A percentile compares a stretch with the other conserved stretches of the same genome.
Conservation (phyloP, 2,888 invertebrate species). For the Scelioninae gen. 2 region DNA sequence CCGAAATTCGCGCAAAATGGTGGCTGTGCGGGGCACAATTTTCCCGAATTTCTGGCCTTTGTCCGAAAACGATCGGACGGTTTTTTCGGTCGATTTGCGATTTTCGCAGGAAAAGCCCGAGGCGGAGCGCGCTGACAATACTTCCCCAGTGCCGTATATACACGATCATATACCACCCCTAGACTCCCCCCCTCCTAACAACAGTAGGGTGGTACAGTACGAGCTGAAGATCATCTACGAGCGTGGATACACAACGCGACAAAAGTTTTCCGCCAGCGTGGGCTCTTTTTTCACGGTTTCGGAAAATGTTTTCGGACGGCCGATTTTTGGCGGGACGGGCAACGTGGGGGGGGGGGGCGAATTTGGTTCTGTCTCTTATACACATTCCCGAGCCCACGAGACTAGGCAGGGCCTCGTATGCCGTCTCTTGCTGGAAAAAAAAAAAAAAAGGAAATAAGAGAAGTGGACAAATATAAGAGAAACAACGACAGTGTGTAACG, state of each 20-base stretch:
- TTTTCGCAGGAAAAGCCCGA: slow-evolving; percentile 72
- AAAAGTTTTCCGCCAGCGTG: slow-evolving; percentile 39
- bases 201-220: slow-evolving; percentile 75
- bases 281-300: slow-evolving; percentile 3
- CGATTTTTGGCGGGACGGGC: too few species aligned
- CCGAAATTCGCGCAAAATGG: slow-evolving; percentile 72
- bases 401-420: too few species aligned
- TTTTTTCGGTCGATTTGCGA: slow-evolving; percentile 59
- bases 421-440: too few species aligned
- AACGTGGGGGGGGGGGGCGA: too few species aligned
- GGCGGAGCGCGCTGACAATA: slow-evolving; percentile 75
- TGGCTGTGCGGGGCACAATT: slow-evolving; percentile 68
- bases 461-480: too few species aligned
- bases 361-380: too few species aligned
- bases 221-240: slow-evolving; percentile 67
- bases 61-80: slow-evolving; percentile 39
- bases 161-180: slow-evolving; percentile 76
- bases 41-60: slow-evolving; percentile 67
- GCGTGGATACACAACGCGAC: slow-evolving; percentile 54
- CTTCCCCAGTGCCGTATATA: slow-evolving; percentile 74
- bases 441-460: too few species aligned
- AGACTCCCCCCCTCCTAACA: slow-evolving; percentile 74
- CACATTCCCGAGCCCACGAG: too few species aligned
- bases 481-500: too few species aligned
- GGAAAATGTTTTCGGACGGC: neutral